Evolutionary conservation across 2,797 vertebrate species (phyloP).

Genomic region (Lateolabrax maculatus): DNA sequence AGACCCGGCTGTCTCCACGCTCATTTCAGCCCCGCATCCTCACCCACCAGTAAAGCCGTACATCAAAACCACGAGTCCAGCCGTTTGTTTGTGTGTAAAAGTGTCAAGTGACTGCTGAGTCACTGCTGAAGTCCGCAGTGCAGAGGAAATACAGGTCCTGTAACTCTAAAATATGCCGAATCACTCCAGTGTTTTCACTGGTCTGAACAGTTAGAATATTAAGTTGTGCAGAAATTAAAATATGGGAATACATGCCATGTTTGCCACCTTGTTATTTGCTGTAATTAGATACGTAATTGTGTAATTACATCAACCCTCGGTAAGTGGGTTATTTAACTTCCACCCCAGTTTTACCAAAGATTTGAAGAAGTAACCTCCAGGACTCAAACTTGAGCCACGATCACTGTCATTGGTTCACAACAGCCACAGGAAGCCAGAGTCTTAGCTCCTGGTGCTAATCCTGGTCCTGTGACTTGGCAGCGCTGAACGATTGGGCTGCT

Average conservation of each 20-base stretch:
- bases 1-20: slow-evolving; percentile 1
- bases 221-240: not conserved
- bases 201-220: not conserved
- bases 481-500: slow-evolving; percentile 58
- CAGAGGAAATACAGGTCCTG: slow-evolving; percentile 9
- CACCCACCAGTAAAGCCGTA: slow-evolving; percentile 2
- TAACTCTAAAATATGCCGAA: not conserved
- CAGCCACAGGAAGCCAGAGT: slow-evolving; percentile 62
- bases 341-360: not conserved
- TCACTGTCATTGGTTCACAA: slow-evolving; percentile 11
- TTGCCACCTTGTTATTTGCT: not conserved
- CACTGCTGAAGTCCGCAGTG: slow-evolving; percentile 41
- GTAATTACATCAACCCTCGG: not conserved
- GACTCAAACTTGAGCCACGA: slow-evolving; percentile 7
- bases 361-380: not conserved
- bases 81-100: slow-evolving; percentile 22
- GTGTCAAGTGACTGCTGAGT: slow-evolving; percentile 43
- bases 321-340: not conserved
- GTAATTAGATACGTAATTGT: not conserved
- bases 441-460: slow-evolving; percentile 78
- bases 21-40: slow-evolving; percentile 17
- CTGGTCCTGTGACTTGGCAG: slow-evolving; percentile 80
- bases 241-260: not conserved
- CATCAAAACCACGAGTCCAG: slow-evolving; percentile 15
- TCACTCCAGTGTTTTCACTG: not conserved